Conservation (phyloP, 1,140 invertebrate species). For the Cheumatopsyche charites region DNA sequence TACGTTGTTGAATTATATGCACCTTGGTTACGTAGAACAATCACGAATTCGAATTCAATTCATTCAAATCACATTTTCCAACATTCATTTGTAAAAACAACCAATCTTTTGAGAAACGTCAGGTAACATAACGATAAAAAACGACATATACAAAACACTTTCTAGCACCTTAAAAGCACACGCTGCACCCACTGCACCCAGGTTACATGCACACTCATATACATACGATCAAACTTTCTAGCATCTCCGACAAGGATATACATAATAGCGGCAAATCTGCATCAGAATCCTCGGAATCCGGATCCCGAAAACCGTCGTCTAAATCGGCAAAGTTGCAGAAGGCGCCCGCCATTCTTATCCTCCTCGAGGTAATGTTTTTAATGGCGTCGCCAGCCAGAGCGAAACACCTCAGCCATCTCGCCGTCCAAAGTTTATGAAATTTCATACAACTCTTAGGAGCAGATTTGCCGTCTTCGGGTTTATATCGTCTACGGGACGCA, state of each 20-base stretch:
- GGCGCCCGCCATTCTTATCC: slow-evolving; percentile 23
- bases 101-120: too few species aligned
- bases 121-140: too few species aligned
- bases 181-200: too few species aligned
- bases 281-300: slow-evolving; percentile 11
- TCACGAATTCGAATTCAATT: too few species aligned
- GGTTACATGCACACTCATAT: too few species aligned
- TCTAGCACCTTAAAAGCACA: too few species aligned
- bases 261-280: neutral
- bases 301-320: neutral
- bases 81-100: too few species aligned
- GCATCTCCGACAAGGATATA: neutral
- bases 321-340: slow-evolving; percentile 13
- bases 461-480: slow-evolving; percentile 1
- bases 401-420: neutral
- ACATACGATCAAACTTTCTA: too few species aligned
- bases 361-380: neutral
- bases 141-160: too few species aligned
- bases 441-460: neutral
- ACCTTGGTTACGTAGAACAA: too few species aligned
- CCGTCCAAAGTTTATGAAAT: slow-evolving; percentile 21
- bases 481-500: neutral
- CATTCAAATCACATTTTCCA: too few species aligned
- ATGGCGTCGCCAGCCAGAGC: neutral
- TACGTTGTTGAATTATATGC: too few species aligned